These are phyloP conservation scores for Chirona hameri DNA, from an alignment of 2,888 invertebrate genomes.

Conservation along the genomic window DNA sequence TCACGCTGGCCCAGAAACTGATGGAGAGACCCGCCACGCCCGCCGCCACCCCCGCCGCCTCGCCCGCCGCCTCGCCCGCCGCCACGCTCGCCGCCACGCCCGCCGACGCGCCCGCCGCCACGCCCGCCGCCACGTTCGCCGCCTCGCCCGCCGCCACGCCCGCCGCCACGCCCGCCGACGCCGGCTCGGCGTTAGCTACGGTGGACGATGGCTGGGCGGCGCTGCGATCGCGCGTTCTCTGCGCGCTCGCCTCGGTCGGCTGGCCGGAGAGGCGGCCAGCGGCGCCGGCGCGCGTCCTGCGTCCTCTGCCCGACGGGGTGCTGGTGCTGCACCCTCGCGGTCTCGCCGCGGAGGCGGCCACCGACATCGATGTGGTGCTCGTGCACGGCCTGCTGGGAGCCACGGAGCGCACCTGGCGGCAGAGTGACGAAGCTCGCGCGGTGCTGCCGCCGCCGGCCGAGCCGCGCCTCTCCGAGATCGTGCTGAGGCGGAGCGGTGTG, in stretches of 20 bases:
- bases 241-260: neutral
- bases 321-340: neutral
- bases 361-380: conserved; percentile 73
- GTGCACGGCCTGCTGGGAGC: conserved; percentile 91
- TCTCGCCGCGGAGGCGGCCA: neutral
- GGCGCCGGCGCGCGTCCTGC: neutral
- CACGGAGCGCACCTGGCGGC: conserved; percentile 82
- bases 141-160: too few species aligned
- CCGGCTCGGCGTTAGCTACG: neutral
- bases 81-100: too few species aligned
- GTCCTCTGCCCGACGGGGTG: neutral
- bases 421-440: conserved; percentile 59
- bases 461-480: conserved; percentile 27
- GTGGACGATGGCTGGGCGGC: neutral
- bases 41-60: too few species aligned
- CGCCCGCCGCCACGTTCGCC: too few species aligned
- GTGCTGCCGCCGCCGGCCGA: conserved; percentile 30
- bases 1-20: neutral
- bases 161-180: neutral
- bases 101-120: too few species aligned
- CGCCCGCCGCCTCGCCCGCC: too few species aligned
- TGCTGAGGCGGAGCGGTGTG: neutral
- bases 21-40: neutral
- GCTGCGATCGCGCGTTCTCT: neutral
- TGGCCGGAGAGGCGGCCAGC: neutral